phyloP scores from a whole-genome alignment of 2,797 vertebrate species.

The Champsocephalus esox region DNA sequence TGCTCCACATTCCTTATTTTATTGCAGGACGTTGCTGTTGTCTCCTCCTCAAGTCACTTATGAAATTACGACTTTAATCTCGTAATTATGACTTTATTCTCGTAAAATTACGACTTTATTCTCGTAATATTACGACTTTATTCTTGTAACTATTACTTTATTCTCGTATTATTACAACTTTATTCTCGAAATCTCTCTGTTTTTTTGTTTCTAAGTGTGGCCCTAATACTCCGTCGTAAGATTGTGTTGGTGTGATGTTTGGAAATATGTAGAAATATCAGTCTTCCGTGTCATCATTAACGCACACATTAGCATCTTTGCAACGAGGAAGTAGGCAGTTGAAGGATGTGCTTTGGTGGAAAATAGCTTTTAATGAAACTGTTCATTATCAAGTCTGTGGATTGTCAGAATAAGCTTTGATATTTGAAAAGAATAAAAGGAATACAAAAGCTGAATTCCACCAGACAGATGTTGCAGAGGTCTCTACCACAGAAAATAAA shows the following conservation, averaged over 20 bases:
- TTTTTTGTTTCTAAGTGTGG: too few relatives aligned
- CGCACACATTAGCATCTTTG: background rate
- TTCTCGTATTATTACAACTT: too few relatives aligned
- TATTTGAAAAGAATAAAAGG: background rate
- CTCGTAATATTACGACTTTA: too few relatives aligned
- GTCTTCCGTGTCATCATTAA: constrained; percentile 9
- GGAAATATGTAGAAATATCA: background rate
- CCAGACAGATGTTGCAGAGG: background rate
- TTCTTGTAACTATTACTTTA: too few relatives aligned
- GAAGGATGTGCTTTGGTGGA: background rate
- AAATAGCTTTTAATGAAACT: background rate
- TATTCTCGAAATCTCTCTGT: too few relatives aligned
- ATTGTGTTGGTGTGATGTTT: background rate
- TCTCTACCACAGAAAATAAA: background rate
- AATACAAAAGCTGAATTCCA: background rate
- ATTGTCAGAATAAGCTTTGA: constrained; percentile 5
- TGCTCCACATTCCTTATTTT: too few relatives aligned
- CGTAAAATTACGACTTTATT: too few relatives aligned
- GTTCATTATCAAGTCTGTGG: background rate
- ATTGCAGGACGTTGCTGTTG: too few relatives aligned
- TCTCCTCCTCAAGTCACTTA: too few relatives aligned
- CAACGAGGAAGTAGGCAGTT: background rate
- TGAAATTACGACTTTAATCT: too few relatives aligned
- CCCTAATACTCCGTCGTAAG: background rate
- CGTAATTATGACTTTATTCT: too few relatives aligned